Conservation (phyloP, 2,888 invertebrate species). For the Nomada fucata region DNA sequence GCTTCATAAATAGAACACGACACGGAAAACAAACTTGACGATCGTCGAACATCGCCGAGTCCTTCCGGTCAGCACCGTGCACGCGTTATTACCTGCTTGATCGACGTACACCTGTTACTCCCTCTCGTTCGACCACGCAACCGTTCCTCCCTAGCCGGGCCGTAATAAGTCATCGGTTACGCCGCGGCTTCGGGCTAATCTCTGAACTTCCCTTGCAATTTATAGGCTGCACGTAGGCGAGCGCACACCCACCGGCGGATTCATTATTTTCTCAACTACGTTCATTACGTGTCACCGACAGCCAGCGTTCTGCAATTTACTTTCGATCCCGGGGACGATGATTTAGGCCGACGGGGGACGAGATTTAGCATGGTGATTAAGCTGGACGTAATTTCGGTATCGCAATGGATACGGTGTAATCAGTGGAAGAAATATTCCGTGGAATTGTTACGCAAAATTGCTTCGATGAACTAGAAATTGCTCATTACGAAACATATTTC, state of each 20-base stretch:
- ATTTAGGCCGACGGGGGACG: neutral
- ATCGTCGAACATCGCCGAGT: slow-evolving; percentile 14
- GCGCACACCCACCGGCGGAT: slow-evolving; percentile 24
- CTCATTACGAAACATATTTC: too few relatives aligned
- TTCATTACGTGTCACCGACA: slow-evolving; percentile 34
- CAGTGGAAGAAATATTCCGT: too few relatives aligned
- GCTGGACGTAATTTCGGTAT: neutral
- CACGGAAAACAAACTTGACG: slow-evolving; percentile 45
- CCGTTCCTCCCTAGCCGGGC: neutral
- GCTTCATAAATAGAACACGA: slow-evolving; percentile 44
- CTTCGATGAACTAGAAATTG: too few relatives aligned
- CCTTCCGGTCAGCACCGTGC: slow-evolving; percentile 2
- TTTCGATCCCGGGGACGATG: slow-evolving; percentile 12
- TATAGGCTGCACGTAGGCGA: slow-evolving; percentile 22
- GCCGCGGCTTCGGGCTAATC: slow-evolving; percentile 44
- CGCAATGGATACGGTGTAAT: too few relatives aligned
- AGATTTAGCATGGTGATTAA: neutral
- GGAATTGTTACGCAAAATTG: too few relatives aligned
- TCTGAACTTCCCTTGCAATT: slow-evolving; percentile 47
- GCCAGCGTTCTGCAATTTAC: slow-evolving; percentile 27
- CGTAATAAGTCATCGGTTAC: slow-evolving; percentile 54
- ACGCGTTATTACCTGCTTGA: slow-evolving; percentile 52
- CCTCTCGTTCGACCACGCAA: slow-evolving; percentile 28
- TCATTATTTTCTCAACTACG: slow-evolving; percentile 50
- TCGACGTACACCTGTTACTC: slow-evolving; percentile 60